A percentile compares a stretch with the other conserved stretches of the same genome.
Conservation (phyloP, 2,113 vertebrate species). For the Chloebia gouldiae region DNA sequence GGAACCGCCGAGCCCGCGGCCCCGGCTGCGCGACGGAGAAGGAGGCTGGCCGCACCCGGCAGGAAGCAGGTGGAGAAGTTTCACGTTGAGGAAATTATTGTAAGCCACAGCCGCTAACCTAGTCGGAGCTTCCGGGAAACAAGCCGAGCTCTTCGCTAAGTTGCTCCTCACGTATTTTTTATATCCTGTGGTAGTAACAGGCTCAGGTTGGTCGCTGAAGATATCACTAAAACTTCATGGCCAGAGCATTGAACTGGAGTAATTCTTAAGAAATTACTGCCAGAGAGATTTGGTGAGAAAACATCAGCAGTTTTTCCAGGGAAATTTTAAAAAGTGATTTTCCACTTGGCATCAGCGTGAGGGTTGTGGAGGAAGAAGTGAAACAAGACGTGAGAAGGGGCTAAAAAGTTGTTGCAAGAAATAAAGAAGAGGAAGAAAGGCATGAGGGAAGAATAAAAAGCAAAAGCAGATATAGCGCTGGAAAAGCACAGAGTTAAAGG, state of each 20-base stretch:
- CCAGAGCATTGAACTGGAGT: not conserved
- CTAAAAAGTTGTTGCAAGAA: not conserved
- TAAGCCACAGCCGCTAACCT: rapidly evolving
- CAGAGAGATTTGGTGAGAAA: not conserved
- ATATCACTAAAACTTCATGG: not conserved
- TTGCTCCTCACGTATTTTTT: rapidly evolving
- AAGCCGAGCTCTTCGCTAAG: not conserved
- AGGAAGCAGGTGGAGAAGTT: not conserved
- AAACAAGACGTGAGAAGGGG: not conserved
- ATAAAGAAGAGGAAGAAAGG: not conserved
- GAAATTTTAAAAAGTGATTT: not conserved
- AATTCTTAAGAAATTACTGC: not conserved
- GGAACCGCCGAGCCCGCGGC: rapidly evolving
- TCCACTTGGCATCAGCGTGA: not conserved
- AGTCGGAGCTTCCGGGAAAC: not conserved
- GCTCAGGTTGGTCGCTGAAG: not conserved
- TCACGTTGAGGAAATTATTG: too few relatives aligned
- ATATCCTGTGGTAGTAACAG: rapidly evolving
- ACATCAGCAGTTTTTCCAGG: not conserved
- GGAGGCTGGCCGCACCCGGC: rapidly evolving
- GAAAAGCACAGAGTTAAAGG: not conserved
- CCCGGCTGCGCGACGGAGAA: not conserved
- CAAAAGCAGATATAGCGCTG: not conserved
- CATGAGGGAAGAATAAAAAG: not conserved
- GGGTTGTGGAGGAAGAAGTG: not conserved